Evolutionary conservation across 2,888 invertebrate species (phyloP).

Genomic region (Drosophila imparisetae): DNA sequence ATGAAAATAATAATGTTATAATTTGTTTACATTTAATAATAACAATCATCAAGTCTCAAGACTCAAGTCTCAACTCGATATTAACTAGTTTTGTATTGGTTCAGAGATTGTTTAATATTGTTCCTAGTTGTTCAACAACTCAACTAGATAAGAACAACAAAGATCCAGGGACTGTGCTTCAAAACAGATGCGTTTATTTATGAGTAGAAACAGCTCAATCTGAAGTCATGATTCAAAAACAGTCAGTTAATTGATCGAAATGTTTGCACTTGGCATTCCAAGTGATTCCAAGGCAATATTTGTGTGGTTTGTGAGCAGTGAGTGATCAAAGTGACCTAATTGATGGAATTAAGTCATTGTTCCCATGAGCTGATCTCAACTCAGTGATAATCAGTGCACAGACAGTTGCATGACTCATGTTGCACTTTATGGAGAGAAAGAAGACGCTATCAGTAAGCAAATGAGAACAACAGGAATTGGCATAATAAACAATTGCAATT

Average conservation of each 20-base stretch:
- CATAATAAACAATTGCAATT: not conserved
- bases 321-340: slow-evolving; percentile 3
- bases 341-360: slow-evolving; percentile 12
- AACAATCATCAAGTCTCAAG: not conserved
- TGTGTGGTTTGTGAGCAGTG: slow-evolving; percentile 5
- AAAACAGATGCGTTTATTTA: not conserved
- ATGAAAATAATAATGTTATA: not conserved
- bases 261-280: slow-evolving; percentile 22
- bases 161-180: not conserved
- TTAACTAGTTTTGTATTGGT: not conserved
- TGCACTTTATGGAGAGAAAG: slow-evolving; percentile 9
- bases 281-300: not conserved
- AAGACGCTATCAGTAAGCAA: not conserved
- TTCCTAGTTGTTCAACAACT: not conserved
- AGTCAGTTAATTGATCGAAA: slow-evolving; percentile 1
- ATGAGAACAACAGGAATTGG: not conserved
- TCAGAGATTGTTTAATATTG: not conserved
- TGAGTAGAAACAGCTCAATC: slow-evolving; percentile 1
- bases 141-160: not conserved
- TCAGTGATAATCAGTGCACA: slow-evolving; percentile 2
- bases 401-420: slow-evolving; percentile 31
- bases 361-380: slow-evolving; percentile 7
- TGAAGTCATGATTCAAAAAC: slow-evolving; percentile 1
- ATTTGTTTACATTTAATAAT: not conserved
- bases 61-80: not conserved